Evolutionary conservation across 2,888 invertebrate genomes (phyloP).

Genomic region (Temnothorax rugatulus): DNA sequence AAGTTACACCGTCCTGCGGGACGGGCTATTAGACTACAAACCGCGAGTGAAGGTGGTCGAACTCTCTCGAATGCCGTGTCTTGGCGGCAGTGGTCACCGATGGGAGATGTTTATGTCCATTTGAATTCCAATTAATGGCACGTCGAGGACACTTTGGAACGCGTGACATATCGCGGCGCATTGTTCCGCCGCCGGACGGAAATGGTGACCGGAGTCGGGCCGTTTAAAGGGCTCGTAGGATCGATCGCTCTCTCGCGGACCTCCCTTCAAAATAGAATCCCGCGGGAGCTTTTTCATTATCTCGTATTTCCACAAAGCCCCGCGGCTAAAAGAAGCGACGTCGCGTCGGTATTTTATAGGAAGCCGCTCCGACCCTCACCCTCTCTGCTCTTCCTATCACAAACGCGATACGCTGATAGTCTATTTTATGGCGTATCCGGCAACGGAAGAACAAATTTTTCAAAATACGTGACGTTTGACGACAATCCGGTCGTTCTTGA

Average conservation of each 20-base stretch:
- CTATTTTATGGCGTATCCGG: conserved; percentile 46
- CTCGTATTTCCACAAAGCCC: conserved; percentile 54
- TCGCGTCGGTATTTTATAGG: conserved; percentile 53
- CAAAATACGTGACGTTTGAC: conserved; percentile 29
- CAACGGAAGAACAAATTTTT: conserved; percentile 48
- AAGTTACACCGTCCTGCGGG: not conserved
- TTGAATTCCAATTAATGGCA: conserved; percentile 81
- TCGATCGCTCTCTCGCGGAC: conserved; percentile 62
- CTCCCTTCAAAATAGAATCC: conserved; percentile 57
- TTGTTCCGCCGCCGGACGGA: conserved; percentile 73
- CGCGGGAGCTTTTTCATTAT: conserved; percentile 59
- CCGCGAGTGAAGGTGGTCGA: conserved; percentile 65
- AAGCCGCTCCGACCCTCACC: conserved; percentile 15
- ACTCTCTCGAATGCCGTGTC: conserved; percentile 70
- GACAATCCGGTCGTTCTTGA: conserved; percentile 15
- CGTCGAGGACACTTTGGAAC: conserved; percentile 78
- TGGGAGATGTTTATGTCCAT: conserved; percentile 77
- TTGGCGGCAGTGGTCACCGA: conserved; percentile 66
- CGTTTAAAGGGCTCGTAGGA: conserved; percentile 64
- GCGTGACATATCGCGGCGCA: conserved; percentile 78
- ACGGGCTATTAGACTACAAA: conserved; percentile 25
- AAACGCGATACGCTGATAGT: conserved; percentile 54
- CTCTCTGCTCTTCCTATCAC: conserved; percentile 2
- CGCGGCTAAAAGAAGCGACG: conserved; percentile 49
- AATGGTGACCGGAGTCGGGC: conserved; percentile 67